Percentiles rank a stretch among this genome's conserved stretches.
Evolutionary conservation across 2,888 invertebrate genomes (phyloP).

Genomic region (Quadroppia sp.): DNA sequence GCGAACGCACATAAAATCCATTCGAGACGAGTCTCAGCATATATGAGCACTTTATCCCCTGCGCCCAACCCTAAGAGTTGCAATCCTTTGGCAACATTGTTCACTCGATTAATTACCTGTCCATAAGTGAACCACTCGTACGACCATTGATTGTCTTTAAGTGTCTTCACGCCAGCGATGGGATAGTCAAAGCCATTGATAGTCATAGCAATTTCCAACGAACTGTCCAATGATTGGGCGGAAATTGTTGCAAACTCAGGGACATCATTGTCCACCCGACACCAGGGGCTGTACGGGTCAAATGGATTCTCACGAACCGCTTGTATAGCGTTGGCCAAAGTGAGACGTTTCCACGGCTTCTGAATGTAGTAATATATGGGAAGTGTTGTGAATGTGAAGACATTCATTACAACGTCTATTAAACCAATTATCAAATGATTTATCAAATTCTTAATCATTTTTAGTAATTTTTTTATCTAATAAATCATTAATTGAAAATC

Average conservation of each 20-base stretch:
- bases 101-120: constrained; percentile 69
- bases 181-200: constrained; percentile 79
- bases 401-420: too few species aligned
- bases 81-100: constrained; percentile 77
- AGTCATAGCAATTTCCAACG: too few species aligned
- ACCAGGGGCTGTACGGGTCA: constrained; percentile 30
- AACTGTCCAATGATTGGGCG: too few species aligned
- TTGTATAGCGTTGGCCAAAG: neutral
- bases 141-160: constrained; percentile 81
- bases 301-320: constrained; percentile 12
- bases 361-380: too few species aligned
- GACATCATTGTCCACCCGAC: neutral
- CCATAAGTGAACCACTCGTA: constrained; percentile 83
- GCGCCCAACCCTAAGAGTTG: constrained; percentile 68
- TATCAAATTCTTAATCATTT: too few species aligned
- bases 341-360: constrained; percentile 69
- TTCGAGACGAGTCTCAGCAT: constrained; percentile 95
- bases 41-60: constrained; percentile 76
- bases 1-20: constrained; percentile 97
- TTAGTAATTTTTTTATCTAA: too few species aligned
- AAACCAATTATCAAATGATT: too few species aligned
- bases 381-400: too few species aligned
- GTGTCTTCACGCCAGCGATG: constrained; percentile 88
- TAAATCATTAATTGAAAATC: too few species aligned
- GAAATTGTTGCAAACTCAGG: constrained; percentile 51